Evolutionary conservation across 2,888 invertebrate species (phyloP), one percentile per base, ranked within the genome.

Genomic region (Merodon equestris): DNA sequence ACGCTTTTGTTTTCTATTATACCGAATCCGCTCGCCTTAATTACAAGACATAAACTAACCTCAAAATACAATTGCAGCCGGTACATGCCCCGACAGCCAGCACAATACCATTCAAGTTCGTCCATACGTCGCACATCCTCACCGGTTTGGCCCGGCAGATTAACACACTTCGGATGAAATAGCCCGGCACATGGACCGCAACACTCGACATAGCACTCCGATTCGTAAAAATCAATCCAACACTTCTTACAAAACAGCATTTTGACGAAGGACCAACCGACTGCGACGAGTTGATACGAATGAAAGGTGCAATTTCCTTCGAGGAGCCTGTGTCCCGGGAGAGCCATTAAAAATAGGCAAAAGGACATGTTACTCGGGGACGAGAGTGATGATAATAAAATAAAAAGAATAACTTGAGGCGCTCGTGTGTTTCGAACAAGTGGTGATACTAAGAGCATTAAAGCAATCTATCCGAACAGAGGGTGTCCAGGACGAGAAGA

Each of bases 191-290:
- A 88, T 38, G 87, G 87, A 36, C 88, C 88, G 19, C 85, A 84
- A 81, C 88, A 88, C 68, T 83, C 84, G 50, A 87, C 81, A 66
- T 75, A 84, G 38, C 82, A 45, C 61, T 85, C 87, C 42, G 81
- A 82, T 79, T 83, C 77, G 64, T 82, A 83, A 64, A 88, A 88
- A 86, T 88, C 87, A 83, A 88, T 86, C 88, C 88, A 87, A 70
- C 88, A 88, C 83, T 85, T 87, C 75, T 86, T 86, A 84, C 88
- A 88, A 83, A 88, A 88, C 85, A 87, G 86, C 81, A 75, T 84
- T 71, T 83, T 84, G 45, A 18, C 12, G 42, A 27, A 27, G 42
- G 12, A 42, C 57, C 58, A 61, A 67, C 63, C 60, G 48, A 40
- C 47, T 53, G 14, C 48, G 40, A 40, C 27, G 57, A 53, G 12